Base-by-base conservation (phyloP, 2,888 invertebrate species). In the Drosophila nr. medialis region DNA sequence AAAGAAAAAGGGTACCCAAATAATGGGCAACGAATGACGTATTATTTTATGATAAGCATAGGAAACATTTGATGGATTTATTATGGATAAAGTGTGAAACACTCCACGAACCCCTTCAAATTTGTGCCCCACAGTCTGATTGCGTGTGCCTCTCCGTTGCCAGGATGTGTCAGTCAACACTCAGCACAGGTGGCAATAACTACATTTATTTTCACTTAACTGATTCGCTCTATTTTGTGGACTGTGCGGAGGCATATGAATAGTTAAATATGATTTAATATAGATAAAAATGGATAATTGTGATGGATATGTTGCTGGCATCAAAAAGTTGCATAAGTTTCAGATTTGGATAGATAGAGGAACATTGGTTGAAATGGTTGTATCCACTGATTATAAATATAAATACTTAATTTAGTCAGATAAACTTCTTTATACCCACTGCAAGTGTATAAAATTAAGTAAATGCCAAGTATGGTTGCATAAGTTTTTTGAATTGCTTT, bases 21-120 rank as follows among this genome's bases (percentile, higher is more conserved):
- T 69, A 76, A 80, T 72, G 68, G 73, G 67, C 59, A 63, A 29
- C 36, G 83, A 75, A 82, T 86, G 89, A 86, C 86, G 83, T 79
- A 86, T 90, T 82, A 78, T 72, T 80, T 80, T 70, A 72, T 86
- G 90, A 86, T 90, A 90, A 75, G 76, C 80, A 86, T 77, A 72
- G 77, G 86, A 88, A 83, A 67, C 59, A 71, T 75, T 74, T 86
- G 86, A 90, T 90, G 90, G 86, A 90, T 86, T 89, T 82, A 86
- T 88, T 83, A 83, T 75, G 65, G 10, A 38, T 29, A 21, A 53
- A 64, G 81, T 77, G 81, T 81, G 79, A 79, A 81, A 64, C 50
- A 45, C 18, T 50, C 11, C 34, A 27, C 27, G 30, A 38, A 8
- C 45, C 53, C 50, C 27, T 38, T 48, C 27, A 67, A 21, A 15